Percentiles rank a stretch among this genome's conserved stretches.
Conservation (phyloP, 2,797 vertebrate genomes). For the Otolemur crassicaudatus region DNA sequence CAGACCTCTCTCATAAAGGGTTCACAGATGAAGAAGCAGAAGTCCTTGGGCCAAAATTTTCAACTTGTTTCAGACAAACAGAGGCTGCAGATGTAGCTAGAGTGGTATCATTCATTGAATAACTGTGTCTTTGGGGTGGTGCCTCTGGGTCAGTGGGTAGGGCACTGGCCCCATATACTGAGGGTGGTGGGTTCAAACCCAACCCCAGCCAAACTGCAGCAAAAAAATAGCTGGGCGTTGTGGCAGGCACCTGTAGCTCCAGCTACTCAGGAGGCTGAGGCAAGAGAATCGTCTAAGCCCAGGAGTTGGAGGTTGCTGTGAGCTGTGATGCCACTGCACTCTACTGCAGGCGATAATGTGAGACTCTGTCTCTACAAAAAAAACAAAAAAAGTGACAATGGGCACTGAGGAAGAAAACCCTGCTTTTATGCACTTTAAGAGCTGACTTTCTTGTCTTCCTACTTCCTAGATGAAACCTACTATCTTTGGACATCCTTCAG, state of each 20-base stretch:
- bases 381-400: neutral
- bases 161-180: too few species aligned
- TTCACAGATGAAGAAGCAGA: neutral
- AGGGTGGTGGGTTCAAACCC: too few species aligned
- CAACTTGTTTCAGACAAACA: neutral
- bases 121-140: neutral
- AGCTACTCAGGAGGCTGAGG: too few species aligned
- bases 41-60: neutral
- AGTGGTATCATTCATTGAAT: neutral
- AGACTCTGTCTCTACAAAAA: too few species aligned
- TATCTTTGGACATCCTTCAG: neutral
- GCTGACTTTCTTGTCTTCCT: neutral
- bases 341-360: too few species aligned
- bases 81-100: neutral
- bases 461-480: neutral
- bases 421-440: neutral
- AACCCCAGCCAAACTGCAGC: too few species aligned
- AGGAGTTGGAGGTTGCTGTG: too few species aligned
- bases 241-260: too few species aligned
- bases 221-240: too few species aligned
- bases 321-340: too few species aligned
- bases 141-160: too few species aligned
- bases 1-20: neutral
- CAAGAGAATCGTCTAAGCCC: too few species aligned
- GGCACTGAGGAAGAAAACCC: neutral